phyloP scores from a whole-genome alignment of 37 sponge, comb jelly and placozoan species.

The Spongilla lacustris region DNA sequence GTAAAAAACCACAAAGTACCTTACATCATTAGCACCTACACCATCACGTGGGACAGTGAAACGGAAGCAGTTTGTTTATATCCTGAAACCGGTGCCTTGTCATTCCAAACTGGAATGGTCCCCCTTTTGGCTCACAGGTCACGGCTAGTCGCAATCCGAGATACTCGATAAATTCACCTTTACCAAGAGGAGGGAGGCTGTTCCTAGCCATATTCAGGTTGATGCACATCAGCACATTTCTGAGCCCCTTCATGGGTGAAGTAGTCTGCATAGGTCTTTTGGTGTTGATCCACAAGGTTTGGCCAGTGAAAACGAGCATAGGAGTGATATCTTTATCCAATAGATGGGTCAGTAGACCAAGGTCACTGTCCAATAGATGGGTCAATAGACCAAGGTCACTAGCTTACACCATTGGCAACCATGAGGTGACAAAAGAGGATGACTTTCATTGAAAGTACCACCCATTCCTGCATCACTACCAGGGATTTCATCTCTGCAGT shows the following conservation, averaged over 20 bases:
- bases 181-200: too few species aligned
- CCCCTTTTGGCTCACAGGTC: too few species aligned
- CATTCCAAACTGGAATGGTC: neutral
- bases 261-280: neutral
- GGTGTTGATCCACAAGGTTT: neutral
- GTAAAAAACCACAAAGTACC: neutral
- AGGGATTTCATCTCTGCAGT: neutral
- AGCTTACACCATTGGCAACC: neutral
- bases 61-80: neutral
- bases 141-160: too few species aligned
- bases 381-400: neutral
- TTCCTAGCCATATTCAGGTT: neutral
- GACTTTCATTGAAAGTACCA: neutral
- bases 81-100: neutral
- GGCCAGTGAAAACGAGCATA: neutral
- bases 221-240: neutral
- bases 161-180: too few species aligned
- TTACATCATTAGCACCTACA: neutral
- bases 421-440: neutral
- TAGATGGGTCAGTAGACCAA: neutral
- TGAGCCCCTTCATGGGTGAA: neutral
- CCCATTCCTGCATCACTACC: neutral
- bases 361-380: neutral
- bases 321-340: neutral
- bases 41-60: slow-evolving; percentile 1